Conservation (phyloP, 2,113 vertebrate species). For the Meles meles region DNA sequence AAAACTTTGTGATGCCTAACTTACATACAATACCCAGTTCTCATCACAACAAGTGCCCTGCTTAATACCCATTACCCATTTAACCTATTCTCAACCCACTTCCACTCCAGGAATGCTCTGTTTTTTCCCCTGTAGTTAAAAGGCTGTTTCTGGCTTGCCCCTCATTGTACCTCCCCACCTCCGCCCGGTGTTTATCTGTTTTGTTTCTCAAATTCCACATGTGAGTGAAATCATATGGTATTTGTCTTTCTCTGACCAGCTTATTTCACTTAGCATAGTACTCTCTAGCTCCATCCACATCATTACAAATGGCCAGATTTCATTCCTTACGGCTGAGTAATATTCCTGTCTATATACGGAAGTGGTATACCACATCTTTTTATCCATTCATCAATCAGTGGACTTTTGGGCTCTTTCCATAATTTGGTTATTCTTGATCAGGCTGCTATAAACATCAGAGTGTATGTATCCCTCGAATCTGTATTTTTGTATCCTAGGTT, state of each 20-base stretch:
- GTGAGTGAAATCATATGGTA: neutral
- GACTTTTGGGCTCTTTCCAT: neutral
- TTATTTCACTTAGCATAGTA: neutral
- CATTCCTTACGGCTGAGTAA: neutral
- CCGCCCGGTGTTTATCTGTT: neutral
- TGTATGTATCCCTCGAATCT: neutral
- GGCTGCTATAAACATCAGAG: neutral
- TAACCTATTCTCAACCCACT: neutral
- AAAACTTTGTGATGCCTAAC: neutral
- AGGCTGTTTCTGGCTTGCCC: neutral
- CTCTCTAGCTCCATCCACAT: neutral
- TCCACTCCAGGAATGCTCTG: neutral
- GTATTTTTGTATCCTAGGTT: neutral
- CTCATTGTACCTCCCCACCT: neutral
- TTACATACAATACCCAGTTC: neutral
- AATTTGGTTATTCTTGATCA: neutral
- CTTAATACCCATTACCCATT: neutral
- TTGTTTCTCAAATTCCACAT: neutral
- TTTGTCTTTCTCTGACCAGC: neutral
- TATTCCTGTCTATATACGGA: neutral
- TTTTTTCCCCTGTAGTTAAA: neutral
- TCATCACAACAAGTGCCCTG: neutral
- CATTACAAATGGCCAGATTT: neutral
- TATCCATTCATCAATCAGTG: neutral
- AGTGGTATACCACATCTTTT: neutral